These are phyloP conservation scores for Listronotus bonariensis DNA, from an alignment of 1,140 invertebrate species.

Conservation along the genomic window DNA sequence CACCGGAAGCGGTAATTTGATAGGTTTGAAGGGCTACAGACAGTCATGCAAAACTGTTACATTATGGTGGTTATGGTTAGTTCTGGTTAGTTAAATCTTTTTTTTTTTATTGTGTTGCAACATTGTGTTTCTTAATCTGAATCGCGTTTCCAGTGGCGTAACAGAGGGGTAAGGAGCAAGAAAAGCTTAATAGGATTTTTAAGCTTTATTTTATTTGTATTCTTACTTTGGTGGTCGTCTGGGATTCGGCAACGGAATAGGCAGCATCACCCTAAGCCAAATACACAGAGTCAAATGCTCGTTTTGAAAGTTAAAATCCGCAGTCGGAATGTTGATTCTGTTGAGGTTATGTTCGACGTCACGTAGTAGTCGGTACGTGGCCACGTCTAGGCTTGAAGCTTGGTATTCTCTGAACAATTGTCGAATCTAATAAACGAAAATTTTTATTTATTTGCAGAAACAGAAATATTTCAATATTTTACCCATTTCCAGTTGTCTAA, in stretches of 20 bases:
- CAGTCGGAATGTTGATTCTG: constrained; percentile 58
- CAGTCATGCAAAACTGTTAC: no score
- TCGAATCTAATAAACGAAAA: constrained; percentile 51
- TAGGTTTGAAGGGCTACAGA: no score
- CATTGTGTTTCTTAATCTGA: no score
- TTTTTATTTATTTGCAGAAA: constrained; percentile 3
- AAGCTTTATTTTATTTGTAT: not conserved
- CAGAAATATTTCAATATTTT: constrained; percentile 2
- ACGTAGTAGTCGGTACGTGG: constrained; percentile 60
- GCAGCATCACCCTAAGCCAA: constrained; percentile 59
- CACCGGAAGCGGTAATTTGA: no score
- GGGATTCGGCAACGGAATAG: constrained; percentile 53
- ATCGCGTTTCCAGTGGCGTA: no score
- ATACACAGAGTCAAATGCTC: constrained; percentile 58
- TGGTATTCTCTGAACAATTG: constrained; percentile 58
- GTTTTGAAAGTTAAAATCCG: constrained; percentile 57
- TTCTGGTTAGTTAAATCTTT: no score
- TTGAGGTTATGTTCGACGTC: constrained; percentile 60
- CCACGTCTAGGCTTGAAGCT: constrained; percentile 57
- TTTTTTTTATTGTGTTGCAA: no score
- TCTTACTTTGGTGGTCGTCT: constrained; percentile 45
- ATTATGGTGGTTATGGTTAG: no score
- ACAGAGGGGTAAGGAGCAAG: no score
- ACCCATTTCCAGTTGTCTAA: constrained; percentile 59
- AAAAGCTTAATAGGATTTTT: no score